Base-by-base conservation (phyloP, 2,113 vertebrate species). In the Pogona vitticeps region DNA sequence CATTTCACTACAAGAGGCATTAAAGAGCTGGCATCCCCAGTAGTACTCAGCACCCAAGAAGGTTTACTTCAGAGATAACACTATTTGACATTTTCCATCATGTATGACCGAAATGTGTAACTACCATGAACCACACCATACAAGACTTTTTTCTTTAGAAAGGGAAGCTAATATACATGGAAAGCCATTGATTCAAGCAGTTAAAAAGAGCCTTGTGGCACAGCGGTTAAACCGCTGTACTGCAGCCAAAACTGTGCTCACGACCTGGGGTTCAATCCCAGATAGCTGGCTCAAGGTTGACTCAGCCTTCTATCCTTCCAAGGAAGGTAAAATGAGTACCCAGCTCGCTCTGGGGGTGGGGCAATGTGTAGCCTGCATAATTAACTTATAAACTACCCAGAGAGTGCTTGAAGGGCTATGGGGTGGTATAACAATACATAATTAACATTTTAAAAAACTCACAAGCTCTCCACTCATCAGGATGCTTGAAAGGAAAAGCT, bases 401-500 rank as follows among this genome's bases (percentile, higher is more conserved):
- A n/a, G n/a, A n/a, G 46, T 52, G 46, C 46, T 52, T 52, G n/a
- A n/a, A 52, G 46, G 46, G 46, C 46, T 6, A 6, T 52, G 46
- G 10, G 46, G 46, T 10, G 10, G 46, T 10, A 6, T 52, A 52
- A 52, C 46, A 52, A 52, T 52, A 52, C 46, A 52, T 52, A 52
- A 59, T 28, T 36, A 3, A 26, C 28, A 33, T 61, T 20, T 52
- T 20, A 42, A 67, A 72, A 84, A 91, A 95, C 98, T 97, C 93
- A 98, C 98, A 98, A 21, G 98, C 95, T 95, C 98, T 97, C 98
- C 98, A 99, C 84, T 99, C 98, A 88, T 99, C 98, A 3, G 98
- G 98, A 94, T 99, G 98, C 92, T 99, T 99, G 89, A 99, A 99
- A 88, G 98, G 98, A 95, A 99, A 99, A 36, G 98, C 98, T 81